Conservation (phyloP, 2,888 invertebrate species). For the Noctua comes region DNA sequence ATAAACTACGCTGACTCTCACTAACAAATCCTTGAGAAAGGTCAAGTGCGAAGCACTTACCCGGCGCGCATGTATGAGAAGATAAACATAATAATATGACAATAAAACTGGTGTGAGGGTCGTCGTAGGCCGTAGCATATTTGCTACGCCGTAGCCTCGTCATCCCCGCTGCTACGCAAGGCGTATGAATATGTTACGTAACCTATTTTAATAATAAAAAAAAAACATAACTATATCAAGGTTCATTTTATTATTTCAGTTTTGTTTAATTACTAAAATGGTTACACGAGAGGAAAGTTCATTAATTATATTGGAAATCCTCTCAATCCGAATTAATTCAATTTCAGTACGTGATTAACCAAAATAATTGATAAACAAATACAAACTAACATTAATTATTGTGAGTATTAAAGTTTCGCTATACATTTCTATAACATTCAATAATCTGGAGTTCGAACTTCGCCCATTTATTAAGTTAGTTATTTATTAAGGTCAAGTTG, state of each 20-base stretch:
- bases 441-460: constrained; percentile 50
- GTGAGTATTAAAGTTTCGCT: constrained; percentile 35
- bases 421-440: constrained; percentile 60
- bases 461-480: constrained; percentile 53
- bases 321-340: background rate
- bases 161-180: constrained; percentile 35
- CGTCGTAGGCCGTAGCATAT: constrained; percentile 48
- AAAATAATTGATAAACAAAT: constrained; percentile 21
- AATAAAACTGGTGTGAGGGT: constrained; percentile 27
- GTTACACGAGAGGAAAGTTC: background rate
- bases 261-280: background rate
- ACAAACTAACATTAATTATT: constrained; percentile 42
- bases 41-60: constrained; percentile 34
- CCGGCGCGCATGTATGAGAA: constrained; percentile 20
- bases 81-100: constrained; percentile 33
- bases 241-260: background rate
- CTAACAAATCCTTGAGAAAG: constrained; percentile 31
- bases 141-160: constrained; percentile 50
- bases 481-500: constrained; percentile 56
- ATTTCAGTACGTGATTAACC: background rate
- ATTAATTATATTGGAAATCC: constrained; percentile 5
- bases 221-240: background rate
- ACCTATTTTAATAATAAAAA: background rate
- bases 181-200: background rate
- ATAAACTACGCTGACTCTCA: constrained; percentile 17